phyloP scores from a whole-genome alignment of 2,888 invertebrate genomes.

The Ferdinandea cuprea region DNA sequence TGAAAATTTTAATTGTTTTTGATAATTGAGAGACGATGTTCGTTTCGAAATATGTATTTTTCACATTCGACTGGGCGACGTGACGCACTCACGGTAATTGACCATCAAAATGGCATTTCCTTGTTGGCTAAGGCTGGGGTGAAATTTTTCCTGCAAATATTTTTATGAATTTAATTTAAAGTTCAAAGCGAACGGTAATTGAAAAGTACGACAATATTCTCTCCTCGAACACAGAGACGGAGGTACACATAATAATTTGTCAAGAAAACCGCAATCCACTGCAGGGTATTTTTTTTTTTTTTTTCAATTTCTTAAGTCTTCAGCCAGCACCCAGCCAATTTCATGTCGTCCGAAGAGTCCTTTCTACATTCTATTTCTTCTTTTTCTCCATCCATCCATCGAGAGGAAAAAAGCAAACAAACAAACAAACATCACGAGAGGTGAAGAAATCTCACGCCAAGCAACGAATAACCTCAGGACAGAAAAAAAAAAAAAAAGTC shows the following conservation, averaged over 20 bases:
- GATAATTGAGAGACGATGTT: constrained; percentile 68
- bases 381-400: too few relatives aligned
- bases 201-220: constrained; percentile 33
- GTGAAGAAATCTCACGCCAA: constrained; percentile 66
- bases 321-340: constrained; percentile 44
- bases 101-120: constrained; percentile 60
- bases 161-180: constrained; percentile 52
- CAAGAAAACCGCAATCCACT: constrained; percentile 62
- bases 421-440: constrained; percentile 58
- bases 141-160: constrained; percentile 23
- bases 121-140: constrained; percentile 27
- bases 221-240: constrained; percentile 13
- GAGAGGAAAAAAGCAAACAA: constrained; percentile 19
- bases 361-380: constrained; percentile 6
- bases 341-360: constrained; percentile 45
- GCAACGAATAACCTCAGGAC: constrained; percentile 28
- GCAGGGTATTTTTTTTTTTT: constrained; percentile 72
- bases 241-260: constrained; percentile 17
- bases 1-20: constrained; percentile 73
- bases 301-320: constrained; percentile 60
- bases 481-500: constrained; percentile 30
- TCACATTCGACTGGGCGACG: too few relatives aligned
- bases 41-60: constrained; percentile 44
- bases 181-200: constrained; percentile 54
- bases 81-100: too few relatives aligned